phyloP scores from a whole-genome alignment of 2,888 invertebrate genomes.

The Pseudococcus jackbeardsleyi region DNA sequence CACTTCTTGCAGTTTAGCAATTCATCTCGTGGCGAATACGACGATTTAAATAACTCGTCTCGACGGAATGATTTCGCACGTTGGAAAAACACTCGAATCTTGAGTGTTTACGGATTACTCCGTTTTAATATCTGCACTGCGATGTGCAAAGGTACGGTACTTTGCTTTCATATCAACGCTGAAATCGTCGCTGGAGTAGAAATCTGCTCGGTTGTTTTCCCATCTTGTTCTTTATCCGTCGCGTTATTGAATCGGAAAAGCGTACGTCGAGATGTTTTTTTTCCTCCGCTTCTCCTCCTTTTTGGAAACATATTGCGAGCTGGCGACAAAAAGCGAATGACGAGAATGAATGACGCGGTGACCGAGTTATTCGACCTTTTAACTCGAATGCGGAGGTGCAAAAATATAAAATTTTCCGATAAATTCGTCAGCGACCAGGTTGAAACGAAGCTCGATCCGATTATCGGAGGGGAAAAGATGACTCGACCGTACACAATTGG shows the following conservation, averaged over 20 bases:
- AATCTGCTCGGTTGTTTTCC: not conserved
- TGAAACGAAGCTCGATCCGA: not conserved
- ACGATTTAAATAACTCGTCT: conserved; percentile 4
- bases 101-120: conserved; percentile 23
- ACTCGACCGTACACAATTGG: not conserved
- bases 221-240: not conserved
- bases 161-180: not conserved
- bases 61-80: not conserved
- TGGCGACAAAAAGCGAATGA: not conserved
- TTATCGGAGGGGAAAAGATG: not conserved
- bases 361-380: too few species aligned
- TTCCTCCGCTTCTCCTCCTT: not conserved
- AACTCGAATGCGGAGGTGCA: too few species aligned
- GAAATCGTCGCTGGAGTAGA: not conserved
- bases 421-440: too few species aligned
- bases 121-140: not conserved
- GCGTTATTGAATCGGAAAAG: conserved; percentile 10
- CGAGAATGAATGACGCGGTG: not conserved
- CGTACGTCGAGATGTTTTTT: not conserved
- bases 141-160: not conserved
- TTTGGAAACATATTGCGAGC: not conserved
- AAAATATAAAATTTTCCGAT: too few species aligned
- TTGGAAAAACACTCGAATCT: not conserved
- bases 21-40: not conserved
- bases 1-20: not conserved